Base-by-base conservation (phyloP, 2,113 vertebrate genomes). In the Silurus meridionalis region DNA sequence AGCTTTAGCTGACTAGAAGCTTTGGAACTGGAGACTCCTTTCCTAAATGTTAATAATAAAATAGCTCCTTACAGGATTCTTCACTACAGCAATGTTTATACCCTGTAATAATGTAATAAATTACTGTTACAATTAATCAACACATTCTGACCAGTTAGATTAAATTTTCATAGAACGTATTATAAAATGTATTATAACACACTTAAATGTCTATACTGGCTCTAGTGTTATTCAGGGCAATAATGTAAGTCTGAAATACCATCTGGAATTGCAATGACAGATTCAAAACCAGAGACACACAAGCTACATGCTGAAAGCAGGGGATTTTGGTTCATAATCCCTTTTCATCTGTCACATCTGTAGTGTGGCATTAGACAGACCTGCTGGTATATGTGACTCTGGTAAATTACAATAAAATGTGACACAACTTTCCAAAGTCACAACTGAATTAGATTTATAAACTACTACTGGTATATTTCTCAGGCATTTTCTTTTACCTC, bases 201-300 rank as follows among this genome's bases (percentile, higher is more conserved):
- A 15, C 37, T 48, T 48, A 72, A 72, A 72, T 72, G 37, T 48
- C 25, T 4, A 28, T 37, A 69, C 66, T 15, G 10, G 25, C 46
- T 63, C 58, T 79, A 8, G 71, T 69, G 55, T 69, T 37, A 46
- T 46, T 69, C 66, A 75, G 8, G 60, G 57, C 17, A 57, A 28
- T 52, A 69, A 28, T 82, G 67, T 74, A 71, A 23, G 80, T 75
- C 23, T 46, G 37, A 64, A 78, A 84, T 82, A 86, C 85, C 89
- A 88, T 86, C 89, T 90, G 89, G 75, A 79, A 79, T 14, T 21
- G 80, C 85, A 89, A 90, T 84, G 81, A 91, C 91, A 82, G 63
- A 19, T 72, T 72, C 17, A 72, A 48, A 37, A 75, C 72, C 72
- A 53, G 48, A 75, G 58, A 19, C 46, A 80, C n/a, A 53, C 48